Conservation (phyloP, 2,888 invertebrate species). For the Ichneumon xanthorius region DNA sequence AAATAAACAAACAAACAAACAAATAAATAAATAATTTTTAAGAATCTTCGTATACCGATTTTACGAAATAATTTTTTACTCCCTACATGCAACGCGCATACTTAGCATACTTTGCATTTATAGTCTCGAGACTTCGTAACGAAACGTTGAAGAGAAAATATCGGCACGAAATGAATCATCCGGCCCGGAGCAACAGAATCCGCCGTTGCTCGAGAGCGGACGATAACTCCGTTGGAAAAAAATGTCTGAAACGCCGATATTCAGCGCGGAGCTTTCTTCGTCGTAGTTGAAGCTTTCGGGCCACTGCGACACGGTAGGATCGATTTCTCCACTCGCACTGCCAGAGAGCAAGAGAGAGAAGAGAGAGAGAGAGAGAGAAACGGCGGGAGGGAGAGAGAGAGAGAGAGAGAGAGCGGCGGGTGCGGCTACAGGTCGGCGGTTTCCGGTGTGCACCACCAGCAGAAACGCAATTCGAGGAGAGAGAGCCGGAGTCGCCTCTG, state of each 20-base stretch:
- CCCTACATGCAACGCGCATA: too few relatives aligned
- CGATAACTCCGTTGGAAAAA: neutral
- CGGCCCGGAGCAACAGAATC: too few relatives aligned
- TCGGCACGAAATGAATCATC: too few relatives aligned
- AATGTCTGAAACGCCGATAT: neutral
- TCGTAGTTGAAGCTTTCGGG: slow-evolving; percentile 16
- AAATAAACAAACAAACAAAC: too few relatives aligned
- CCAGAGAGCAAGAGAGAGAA: slow-evolving; percentile 15
- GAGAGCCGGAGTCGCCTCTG: slow-evolving; percentile 20
- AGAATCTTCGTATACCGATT: too few relatives aligned
- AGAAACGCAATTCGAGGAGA: slow-evolving; percentile 55
- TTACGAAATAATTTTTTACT: too few relatives aligned
- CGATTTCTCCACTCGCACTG: slow-evolving; percentile 33
- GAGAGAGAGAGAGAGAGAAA: slow-evolving; percentile 2
- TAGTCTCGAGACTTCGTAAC: too few relatives aligned
- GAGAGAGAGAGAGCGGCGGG: slow-evolving; percentile 15
- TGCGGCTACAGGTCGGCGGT: slow-evolving; percentile 64
- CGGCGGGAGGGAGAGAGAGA: neutral
- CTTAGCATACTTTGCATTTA: too few relatives aligned
- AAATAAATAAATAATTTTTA: too few relatives aligned
- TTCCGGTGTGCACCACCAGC: slow-evolving; percentile 58
- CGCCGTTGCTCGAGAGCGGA: neutral
- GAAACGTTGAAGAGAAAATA: too few relatives aligned
- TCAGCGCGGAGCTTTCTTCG: slow-evolving; percentile 7
- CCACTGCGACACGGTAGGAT: slow-evolving; percentile 35